Percentiles rank a stretch among this genome's conserved stretches.
These are phyloP conservation scores for Phoebastria nigripes DNA, from an alignment of 2,797 vertebrate genomes.

Conservation along the genomic window DNA sequence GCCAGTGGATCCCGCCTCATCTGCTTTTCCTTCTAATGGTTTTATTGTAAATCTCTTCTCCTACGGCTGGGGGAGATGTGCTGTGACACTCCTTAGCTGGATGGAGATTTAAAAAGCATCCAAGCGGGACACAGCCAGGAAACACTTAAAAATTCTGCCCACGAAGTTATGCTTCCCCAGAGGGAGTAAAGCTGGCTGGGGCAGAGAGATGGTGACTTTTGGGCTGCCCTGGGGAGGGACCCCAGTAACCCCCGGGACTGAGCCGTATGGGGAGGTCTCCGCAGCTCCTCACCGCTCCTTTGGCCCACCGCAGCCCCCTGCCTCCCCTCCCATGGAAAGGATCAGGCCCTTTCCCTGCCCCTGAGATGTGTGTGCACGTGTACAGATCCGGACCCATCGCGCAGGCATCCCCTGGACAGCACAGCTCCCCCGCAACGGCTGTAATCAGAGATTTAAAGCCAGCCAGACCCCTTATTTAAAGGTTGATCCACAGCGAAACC, in stretches of 20 bases:
- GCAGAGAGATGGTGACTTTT: neutral
- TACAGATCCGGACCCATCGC: accelerated
- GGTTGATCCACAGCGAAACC: neutral
- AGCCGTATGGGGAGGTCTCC: neutral
- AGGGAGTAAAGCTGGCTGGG: neutral
- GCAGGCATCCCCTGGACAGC: neutral
- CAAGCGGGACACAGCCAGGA: neutral
- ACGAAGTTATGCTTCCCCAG: neutral
- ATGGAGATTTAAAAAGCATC: neutral
- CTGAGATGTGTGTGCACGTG: neutral
- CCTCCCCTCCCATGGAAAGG: neutral
- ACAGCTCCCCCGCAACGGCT: accelerated
- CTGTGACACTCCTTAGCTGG: neutral
- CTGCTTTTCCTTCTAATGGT: neutral
- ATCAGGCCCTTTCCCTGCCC: neutral
- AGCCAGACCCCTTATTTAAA: neutral
- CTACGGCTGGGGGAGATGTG: neutral
- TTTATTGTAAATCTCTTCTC: neutral
- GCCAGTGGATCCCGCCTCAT: neutral
- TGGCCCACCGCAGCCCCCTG: neutral
- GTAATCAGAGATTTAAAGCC: neutral
- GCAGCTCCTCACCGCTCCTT: neutral
- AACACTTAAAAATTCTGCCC: neutral
- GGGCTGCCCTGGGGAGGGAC: neutral
- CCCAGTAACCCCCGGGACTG: accelerated